These are phyloP conservation scores for Philaethria dido DNA, from an alignment of 2,888 invertebrate species.

Conservation along the genomic window DNA sequence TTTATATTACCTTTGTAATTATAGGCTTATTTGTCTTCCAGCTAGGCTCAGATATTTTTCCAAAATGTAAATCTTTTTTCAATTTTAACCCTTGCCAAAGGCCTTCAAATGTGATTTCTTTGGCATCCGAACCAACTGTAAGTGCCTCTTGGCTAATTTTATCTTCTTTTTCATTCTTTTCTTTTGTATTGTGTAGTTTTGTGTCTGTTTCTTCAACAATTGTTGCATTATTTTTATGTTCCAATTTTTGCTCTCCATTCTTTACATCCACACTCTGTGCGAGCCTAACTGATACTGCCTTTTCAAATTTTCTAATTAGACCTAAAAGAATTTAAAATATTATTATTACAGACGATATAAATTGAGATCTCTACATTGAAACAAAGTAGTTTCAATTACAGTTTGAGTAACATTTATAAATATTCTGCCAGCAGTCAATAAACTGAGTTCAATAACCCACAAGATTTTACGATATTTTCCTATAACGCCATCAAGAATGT, in stretches of 20 bases:
- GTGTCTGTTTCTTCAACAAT: slow-evolving; percentile 51
- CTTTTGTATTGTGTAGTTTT: slow-evolving; percentile 42
- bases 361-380: background rate
- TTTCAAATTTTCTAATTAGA: slow-evolving; percentile 67
- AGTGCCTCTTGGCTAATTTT: slow-evolving; percentile 53
- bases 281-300: slow-evolving; percentile 56
- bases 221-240: slow-evolving; percentile 49
- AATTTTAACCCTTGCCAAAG: slow-evolving; percentile 70
- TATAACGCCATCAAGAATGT: background rate
- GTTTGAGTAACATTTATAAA: background rate
- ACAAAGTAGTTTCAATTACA: background rate
- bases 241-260: slow-evolving; percentile 48
- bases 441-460: background rate
- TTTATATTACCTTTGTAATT: slow-evolving; percentile 65
- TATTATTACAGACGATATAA: background rate
- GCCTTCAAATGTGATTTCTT: slow-evolving; percentile 68
- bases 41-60: slow-evolving; percentile 69
- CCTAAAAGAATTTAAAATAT: slow-evolving; percentile 50
- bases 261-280: slow-evolving; percentile 44
- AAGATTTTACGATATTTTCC: background rate
- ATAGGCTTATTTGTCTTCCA: slow-evolving; percentile 72
- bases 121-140: slow-evolving; percentile 60
- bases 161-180: slow-evolving; percentile 48
- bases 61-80: slow-evolving; percentile 71
- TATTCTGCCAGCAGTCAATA: background rate